Evolutionary conservation across 1,140 invertebrate species (phyloP).

Genomic region (Tetramorium alpestre): DNA sequence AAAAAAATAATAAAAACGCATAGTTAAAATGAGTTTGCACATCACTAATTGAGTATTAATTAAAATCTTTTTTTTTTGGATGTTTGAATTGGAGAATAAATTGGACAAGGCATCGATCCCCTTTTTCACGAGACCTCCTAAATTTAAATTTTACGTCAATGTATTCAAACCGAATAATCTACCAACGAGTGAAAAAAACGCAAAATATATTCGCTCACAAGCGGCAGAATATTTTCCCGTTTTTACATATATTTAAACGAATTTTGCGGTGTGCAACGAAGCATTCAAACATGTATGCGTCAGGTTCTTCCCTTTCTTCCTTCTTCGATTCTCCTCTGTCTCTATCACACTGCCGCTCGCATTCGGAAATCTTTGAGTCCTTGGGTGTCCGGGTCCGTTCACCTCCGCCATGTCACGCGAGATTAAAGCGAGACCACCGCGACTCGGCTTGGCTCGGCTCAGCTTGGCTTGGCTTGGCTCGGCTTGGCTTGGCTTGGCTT

Average conservation of each 20-base stretch:
- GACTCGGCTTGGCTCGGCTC: neutral
- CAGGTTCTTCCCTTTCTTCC: neutral
- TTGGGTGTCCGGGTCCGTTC: constrained; percentile 52
- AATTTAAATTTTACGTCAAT: neutral
- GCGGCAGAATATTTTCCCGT: neutral
- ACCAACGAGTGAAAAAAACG: neutral
- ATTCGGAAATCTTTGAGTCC: constrained; percentile 55
- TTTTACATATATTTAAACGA: constrained; percentile 3
- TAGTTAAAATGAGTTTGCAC: neutral
- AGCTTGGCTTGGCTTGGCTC: neutral
- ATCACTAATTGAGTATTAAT: neutral
- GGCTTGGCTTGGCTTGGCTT: neutral
- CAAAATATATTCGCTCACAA: neutral
- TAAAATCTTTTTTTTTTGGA: neutral
- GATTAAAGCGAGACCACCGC: constrained; percentile 66
- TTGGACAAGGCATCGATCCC: neutral
- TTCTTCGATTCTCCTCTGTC: neutral
- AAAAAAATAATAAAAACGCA: neutral
- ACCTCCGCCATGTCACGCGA: constrained; percentile 65
- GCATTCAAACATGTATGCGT: neutral
- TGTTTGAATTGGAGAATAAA: neutral
- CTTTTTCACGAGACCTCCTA: neutral
- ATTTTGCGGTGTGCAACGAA: neutral
- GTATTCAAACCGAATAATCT: neutral
- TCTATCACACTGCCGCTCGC: neutral